Evolutionary conservation across 2,888 invertebrate genomes (phyloP), one percentile per base, ranked within the genome.

Genomic region (Lissonota sp.): DNA sequence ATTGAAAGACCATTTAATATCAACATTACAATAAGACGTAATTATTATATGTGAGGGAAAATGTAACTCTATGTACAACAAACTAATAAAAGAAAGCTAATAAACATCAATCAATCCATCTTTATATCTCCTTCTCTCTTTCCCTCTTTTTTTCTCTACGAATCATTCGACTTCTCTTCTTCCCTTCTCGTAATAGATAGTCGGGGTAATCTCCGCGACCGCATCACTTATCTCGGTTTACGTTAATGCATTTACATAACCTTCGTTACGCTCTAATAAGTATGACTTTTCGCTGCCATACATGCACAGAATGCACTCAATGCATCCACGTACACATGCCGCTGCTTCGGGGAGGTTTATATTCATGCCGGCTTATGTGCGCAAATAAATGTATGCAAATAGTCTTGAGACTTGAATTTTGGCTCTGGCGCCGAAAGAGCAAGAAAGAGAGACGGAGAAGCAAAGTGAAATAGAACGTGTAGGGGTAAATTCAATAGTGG

Each of bases 231-330:
- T 80, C 83, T 83, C 69, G 82, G 83, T 83, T 84, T 84, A 84
- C 83, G 79, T 79, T 79, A 82, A 83, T 84, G 79, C 81, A 84
- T 84, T 84, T 85, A 79, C 85, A 85, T 85, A 85, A 85, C 84
- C 85, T 85, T 77, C 67, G 71, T n/a, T n/a, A n/a, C 67, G 69
- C 75, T 71, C 66, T 82, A 58, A 79, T 80, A 80, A 73, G 83
- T 83, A 82, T 79, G 71, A 73, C 70, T 60, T 63, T 66, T 79
- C 60, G 16, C n/a, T 57, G 58, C n/a, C 16, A 12, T 42, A 44
- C 64, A 66, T 71, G 44, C 49, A 40, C 66, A n/a, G n/a, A n/a
- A n/a, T n/a, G n/a, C n/a, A n/a, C n/a, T n/a, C n/a, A n/a, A n/a
- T n/a, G n/a, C 55, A 73, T 62, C 26, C 49, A 75, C 55, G 55